Evolutionary conservation across 2,797 vertebrate genomes (phyloP), one percentile per base, ranked within the genome.

Genomic region (Oryzias sinensis): DNA sequence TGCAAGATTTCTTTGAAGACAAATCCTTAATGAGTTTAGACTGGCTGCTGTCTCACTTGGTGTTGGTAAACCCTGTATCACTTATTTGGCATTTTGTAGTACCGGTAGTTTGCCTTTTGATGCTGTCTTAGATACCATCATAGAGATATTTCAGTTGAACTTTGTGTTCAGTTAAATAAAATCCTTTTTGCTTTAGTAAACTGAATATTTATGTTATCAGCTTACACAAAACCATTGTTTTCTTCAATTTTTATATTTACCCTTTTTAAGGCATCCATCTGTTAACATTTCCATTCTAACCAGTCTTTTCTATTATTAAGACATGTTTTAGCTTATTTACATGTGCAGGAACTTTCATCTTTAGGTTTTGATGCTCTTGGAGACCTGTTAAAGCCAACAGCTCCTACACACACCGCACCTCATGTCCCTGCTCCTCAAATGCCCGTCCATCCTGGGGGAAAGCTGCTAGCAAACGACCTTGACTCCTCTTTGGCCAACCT

Each of bases 401-500:
- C 93, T 67, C 82, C 91, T 42, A 72, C 87, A 47, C 91, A 94
- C 80, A 87, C 41, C 62, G 90, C 87, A 41, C 91, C 77, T 74
- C 89, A 86, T 15, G 79, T 69, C 55, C 90, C 76, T 58, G 89
- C 75, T 74, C 79, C 85, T 43, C 49, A 87, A 65, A 81, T 77
- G 91, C 56, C 82, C 65, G 86, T 71, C 69, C 89, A 93, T 79
- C 72, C 84, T 4, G 90, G 85, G 37, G 90, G 91, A 49, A 94
- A 91, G 85, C 88, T 94, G 72, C 79, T 94, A 62, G 93, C 92
- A 81, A 93, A 89, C 42, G 94, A 95, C 84, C 93, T 95, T 0
- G 94, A 96, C 85, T 93, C 93, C 14, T 96, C 95, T 65, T 90
- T 96, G 83, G 92, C 93, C 72, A 95, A 93, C 85, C 90, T 95